Percentiles rank a stretch among this genome's conserved stretches.
phyloP scores from a whole-genome alignment of 2,113 vertebrate species.

The Percopsis transmontana region DNA sequence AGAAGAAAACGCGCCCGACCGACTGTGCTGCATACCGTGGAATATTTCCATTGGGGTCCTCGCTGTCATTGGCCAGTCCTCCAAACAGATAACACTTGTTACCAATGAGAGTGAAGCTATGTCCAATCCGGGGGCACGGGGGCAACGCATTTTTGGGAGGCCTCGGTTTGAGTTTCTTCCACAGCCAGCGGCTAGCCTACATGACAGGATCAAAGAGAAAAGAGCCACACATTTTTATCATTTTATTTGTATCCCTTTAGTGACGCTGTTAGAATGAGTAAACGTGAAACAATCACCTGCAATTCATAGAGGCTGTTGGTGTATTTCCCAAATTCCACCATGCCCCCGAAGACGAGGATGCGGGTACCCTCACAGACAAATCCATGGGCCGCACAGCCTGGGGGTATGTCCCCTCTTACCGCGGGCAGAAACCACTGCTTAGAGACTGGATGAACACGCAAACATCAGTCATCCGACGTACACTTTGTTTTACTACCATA shows the following conservation, averaged over 20 bases:
- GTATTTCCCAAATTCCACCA: constrained; percentile 98
- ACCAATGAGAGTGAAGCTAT: constrained; percentile 88
- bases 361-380: constrained; percentile 94
- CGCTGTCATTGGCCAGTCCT: constrained; percentile 91
- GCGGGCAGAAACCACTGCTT: constrained; percentile 98
- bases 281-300: constrained; percentile 80
- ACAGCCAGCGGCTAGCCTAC: constrained; percentile 95
- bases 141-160: constrained; percentile 83
- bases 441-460: constrained; percentile 77
- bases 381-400: constrained; percentile 95
- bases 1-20: background rate
- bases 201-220: background rate
- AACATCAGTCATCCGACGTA: background rate
- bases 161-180: constrained; percentile 95
- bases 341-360: constrained; percentile 94
- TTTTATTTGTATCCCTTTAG: background rate
- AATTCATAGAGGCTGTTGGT: constrained; percentile 94
- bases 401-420: constrained; percentile 96
- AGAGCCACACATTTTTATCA: background rate
- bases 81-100: constrained; percentile 93
- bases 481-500: background rate
- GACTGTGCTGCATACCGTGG: constrained; percentile 79
- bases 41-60: constrained; percentile 92
- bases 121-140: constrained; percentile 88
- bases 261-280: background rate